Evolutionary conservation across 2,113 vertebrate genomes (phyloP), one percentile per base, ranked within the genome.

Genomic region (Procavia capensis): DNA sequence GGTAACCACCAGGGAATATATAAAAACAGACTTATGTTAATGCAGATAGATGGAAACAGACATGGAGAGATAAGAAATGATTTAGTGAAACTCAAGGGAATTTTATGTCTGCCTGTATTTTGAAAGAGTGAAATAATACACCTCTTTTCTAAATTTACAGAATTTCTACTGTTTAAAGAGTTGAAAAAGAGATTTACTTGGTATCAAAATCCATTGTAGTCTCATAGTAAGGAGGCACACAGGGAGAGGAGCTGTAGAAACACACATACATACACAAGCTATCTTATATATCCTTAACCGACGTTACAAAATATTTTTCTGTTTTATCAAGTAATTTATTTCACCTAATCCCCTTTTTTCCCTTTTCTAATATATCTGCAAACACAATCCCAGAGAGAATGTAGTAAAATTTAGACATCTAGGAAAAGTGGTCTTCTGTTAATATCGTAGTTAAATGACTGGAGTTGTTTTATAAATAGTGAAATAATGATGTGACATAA

Each of bases 11-110:
- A 90, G 41, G 13, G 8, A 85, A 63, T 93, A 27, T 19, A 43
- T 61, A 59, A 95, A 88, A 75, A 24, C 34, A 66, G 24, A 76
- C 29, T 2, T 54, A 72, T 81, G 92, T 85, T 82, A 94, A 34
- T 68, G 0, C 27, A 85, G 6, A 61, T 47, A 19, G 2, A n/a
- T 86, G 64, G 84, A 80, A 70, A 57, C 27, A 94, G 24, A 61
- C 10, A 72, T 50, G n/a, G n/a, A 88, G 25, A 82, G 3, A 45
- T 85, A 86, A 94, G 24, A 70, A 70, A 89, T 50, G 9, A 59
- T 66, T 96, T 94, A 75, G 16, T 63, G 54, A 93, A 66, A 85
- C 16, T 63, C 8, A 0, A 83, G 61, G 34, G 43, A 88, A 41
- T 81, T 10, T 29, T 19, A 68, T 75, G 34, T 83, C 13, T 86